These are phyloP conservation scores for Scaeva pyrastri DNA, from an alignment of 2,888 invertebrate genomes.

Conservation along the genomic window DNA sequence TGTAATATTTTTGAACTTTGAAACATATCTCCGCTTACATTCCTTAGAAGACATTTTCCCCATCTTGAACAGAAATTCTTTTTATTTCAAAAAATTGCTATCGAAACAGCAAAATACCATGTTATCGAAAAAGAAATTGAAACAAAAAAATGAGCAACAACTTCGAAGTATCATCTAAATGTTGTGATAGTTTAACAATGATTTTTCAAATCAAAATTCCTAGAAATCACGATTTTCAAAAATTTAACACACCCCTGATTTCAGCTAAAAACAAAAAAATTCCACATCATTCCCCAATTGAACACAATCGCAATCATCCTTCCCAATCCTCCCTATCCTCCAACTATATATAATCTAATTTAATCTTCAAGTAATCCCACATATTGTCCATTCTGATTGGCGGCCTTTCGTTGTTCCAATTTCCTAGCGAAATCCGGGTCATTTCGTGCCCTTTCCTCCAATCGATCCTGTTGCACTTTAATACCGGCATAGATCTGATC, in stretches of 20 bases:
- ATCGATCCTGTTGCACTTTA: conserved; percentile 85
- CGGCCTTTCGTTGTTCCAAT: conserved; percentile 82
- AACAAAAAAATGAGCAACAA: no score
- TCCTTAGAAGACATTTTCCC: no score
- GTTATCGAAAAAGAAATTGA: no score
- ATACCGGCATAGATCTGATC: conserved; percentile 95
- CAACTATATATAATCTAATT: neutral
- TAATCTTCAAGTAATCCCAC: conserved; percentile 82
- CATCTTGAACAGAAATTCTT: no score
- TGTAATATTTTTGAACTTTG: no score
- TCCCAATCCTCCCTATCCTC: no score
- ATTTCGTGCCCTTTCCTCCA: conserved; percentile 84
- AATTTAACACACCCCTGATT: neutral
- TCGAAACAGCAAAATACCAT: no score
- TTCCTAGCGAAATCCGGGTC: conserved; percentile 84
- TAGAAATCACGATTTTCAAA: neutral
- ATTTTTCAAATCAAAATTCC: neutral
- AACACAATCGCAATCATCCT: conserved; percentile 1
- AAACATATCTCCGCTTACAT: no score
- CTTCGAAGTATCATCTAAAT: no score
- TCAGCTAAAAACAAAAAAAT: neutral
- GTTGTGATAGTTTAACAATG: no score
- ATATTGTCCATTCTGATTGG: conserved; percentile 88
- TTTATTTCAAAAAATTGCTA: no score
- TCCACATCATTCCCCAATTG: neutral